phyloP scores from a whole-genome alignment of 2,888 invertebrate genomes.

The Salpingus planirostris region DNA sequence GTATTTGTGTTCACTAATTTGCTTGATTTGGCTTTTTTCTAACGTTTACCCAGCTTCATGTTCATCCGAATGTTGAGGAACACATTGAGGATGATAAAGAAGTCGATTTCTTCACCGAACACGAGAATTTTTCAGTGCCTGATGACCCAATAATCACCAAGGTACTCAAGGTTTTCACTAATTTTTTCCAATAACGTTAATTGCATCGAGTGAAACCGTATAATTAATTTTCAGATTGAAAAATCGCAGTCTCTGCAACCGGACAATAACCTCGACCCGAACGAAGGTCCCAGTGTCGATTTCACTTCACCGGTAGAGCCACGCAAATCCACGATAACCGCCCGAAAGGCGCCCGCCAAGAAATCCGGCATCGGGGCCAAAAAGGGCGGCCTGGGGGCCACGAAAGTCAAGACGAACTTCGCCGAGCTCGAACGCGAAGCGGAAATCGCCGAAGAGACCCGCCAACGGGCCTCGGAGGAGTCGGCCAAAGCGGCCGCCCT shows the following conservation, averaged over 20 bases:
- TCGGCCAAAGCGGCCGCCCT: constrained; percentile 36
- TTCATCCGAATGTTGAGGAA: constrained; percentile 56
- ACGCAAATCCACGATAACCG: constrained; percentile 63
- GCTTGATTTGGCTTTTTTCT: constrained; percentile 5
- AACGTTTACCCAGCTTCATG: constrained; percentile 54
- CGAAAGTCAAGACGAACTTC: constrained; percentile 90
- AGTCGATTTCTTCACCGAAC: constrained; percentile 87
- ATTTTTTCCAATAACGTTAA: too few species aligned
- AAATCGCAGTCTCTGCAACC: constrained; percentile 9
- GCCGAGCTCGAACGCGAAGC: constrained; percentile 90
- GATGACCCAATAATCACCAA: too few species aligned
- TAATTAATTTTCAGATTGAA: constrained; percentile 12
- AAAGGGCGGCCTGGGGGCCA: constrained; percentile 87
- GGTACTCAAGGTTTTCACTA: too few species aligned
- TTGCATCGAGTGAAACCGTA: too few species aligned
- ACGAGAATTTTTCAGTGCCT: constrained; percentile 42
- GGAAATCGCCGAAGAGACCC: constrained; percentile 69
- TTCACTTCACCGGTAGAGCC: constrained; percentile 25
- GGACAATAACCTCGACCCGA: constrained; percentile 11
- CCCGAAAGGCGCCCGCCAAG: constrained; percentile 59
- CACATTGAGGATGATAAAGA: constrained; percentile 54
- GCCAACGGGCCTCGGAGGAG: constrained; percentile 38
- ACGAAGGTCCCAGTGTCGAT: constrained; percentile 35
- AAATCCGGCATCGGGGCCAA: constrained; percentile 70
- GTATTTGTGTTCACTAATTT: constrained; percentile 4